phyloP scores from a whole-genome alignment of 2,888 invertebrate genomes.

The Leptothorax acervorum region DNA sequence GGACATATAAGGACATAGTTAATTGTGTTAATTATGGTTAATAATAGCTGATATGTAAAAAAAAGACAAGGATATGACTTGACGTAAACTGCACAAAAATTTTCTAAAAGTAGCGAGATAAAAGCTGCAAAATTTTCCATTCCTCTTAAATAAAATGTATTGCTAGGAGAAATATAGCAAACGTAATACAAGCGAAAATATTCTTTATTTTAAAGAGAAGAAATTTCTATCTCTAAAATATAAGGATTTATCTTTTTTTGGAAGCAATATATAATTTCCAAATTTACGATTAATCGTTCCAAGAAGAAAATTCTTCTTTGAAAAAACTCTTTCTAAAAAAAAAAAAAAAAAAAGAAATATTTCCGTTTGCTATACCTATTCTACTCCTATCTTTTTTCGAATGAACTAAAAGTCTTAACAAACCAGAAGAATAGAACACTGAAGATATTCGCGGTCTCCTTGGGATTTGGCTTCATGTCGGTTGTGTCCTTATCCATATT shows the following conservation, averaged over 20 bases:
- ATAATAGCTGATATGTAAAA: background rate
- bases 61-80: background rate
- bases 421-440: conserved; percentile 76
- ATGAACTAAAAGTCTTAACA: background rate
- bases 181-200: background rate
- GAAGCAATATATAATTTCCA: background rate
- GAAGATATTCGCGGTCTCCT: conserved; percentile 71
- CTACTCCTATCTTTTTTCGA: too few species aligned
- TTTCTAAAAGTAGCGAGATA: too few species aligned
- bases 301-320: too few species aligned
- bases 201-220: background rate
- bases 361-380: too few species aligned
- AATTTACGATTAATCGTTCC: too few species aligned
- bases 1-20: too few species aligned
- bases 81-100: background rate
- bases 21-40: background rate
- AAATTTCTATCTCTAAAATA: background rate
- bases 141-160: background rate
- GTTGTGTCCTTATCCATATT: conserved; percentile 65
- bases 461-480: conserved; percentile 66
- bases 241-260: background rate
- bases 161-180: background rate
- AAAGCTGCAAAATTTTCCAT: background rate
- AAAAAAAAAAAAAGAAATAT: too few species aligned
- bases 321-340: too few species aligned